These are phyloP conservation scores for Rhamnusium bicolor DNA, from an alignment of 2,888 invertebrate genomes.

Conservation along the genomic window DNA sequence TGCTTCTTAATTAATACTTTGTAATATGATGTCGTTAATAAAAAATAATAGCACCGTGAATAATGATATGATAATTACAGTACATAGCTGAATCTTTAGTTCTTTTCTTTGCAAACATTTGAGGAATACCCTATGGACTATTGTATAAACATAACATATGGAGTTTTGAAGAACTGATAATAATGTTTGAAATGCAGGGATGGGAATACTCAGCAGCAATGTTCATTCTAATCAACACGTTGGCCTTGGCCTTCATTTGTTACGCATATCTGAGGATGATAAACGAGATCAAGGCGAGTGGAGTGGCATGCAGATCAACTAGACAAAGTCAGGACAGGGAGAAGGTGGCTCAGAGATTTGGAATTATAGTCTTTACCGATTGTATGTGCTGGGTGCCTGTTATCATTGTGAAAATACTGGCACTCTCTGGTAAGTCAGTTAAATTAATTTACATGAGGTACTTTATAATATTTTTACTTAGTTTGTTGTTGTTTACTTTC, in stretches of 20 bases:
- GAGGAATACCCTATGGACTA: too few relatives aligned
- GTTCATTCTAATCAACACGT: slow-evolving; percentile 74
- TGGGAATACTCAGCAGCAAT: slow-evolving; percentile 77
- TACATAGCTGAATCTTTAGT: too few relatives aligned
- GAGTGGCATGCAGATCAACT: slow-evolving; percentile 75
- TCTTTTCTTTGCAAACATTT: too few relatives aligned
- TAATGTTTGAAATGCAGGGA: slow-evolving; percentile 67
- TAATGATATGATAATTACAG: too few relatives aligned
- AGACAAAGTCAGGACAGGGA: slow-evolving; percentile 75
- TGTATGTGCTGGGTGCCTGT: slow-evolving; percentile 77
- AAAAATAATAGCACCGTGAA: too few relatives aligned
- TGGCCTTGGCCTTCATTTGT: slow-evolving; percentile 74
- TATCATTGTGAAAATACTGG: slow-evolving; percentile 74
- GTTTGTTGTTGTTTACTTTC: too few relatives aligned
- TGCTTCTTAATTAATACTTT: too few relatives aligned
- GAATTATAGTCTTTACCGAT: slow-evolving; percentile 76
- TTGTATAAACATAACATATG: too few relatives aligned
- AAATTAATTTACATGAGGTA: slow-evolving; percentile 68
- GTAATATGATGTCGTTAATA: too few relatives aligned
- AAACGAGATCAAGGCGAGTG: slow-evolving; percentile 74
- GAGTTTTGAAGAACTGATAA: neutral
- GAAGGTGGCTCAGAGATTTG: slow-evolving; percentile 75
- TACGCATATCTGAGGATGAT: slow-evolving; percentile 76
- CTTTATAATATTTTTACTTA: too few relatives aligned
- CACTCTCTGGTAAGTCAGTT: slow-evolving; percentile 71